Evolutionary conservation across 2,797 vertebrate genomes (phyloP).

Genomic region (Graptemys geographica): DNA sequence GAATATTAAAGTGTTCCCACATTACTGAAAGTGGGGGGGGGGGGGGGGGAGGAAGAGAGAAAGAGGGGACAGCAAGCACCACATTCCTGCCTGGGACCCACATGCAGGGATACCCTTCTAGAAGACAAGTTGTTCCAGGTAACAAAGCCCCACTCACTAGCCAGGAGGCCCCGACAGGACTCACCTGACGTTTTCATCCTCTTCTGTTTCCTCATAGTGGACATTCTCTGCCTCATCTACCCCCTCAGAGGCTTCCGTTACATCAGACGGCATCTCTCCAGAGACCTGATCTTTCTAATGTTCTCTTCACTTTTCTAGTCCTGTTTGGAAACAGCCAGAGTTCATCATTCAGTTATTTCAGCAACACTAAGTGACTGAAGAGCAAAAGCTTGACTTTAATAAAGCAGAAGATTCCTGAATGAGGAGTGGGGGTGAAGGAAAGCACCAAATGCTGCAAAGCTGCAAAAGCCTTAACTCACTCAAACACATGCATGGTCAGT

Average conservation of each 20-base stretch:
- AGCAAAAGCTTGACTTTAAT: background rate
- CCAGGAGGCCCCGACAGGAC: background rate
- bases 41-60: too few relatives aligned
- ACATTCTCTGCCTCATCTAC: constrained; percentile 64
- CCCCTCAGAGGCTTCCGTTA: constrained; percentile 57
- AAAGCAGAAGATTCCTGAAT: background rate
- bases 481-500: background rate
- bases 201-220: constrained; percentile 22
- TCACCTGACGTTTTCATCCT: constrained; percentile 69
- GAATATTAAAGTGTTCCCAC: background rate
- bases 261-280: constrained; percentile 58
- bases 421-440: background rate
- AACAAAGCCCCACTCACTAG: background rate
- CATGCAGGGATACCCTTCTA: background rate
- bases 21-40: background rate
- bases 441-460: background rate
- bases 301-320: background rate
- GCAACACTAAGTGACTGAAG: background rate
- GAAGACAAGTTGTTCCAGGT: background rate
- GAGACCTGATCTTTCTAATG: background rate
- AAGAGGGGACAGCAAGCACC: background rate
- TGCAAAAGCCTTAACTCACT: background rate
- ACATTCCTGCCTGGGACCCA: background rate
- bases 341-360: background rate
- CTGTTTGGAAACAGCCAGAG: constrained; percentile 34